phyloP scores from a whole-genome alignment of 2,113 vertebrate species.

The Oreotrochilus melanogaster region DNA sequence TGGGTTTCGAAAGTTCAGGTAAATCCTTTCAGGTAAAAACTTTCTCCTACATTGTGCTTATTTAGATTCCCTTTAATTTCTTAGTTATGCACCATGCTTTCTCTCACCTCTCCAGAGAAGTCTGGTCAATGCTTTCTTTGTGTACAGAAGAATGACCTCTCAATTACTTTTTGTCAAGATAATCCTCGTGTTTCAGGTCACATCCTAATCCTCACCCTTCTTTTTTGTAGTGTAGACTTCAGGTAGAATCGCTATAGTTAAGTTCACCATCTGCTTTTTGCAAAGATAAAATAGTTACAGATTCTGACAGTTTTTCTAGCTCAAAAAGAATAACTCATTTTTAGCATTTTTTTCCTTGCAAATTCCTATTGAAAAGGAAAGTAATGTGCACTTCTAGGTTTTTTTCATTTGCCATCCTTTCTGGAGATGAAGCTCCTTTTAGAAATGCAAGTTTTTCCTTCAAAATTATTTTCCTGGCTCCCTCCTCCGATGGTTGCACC shows the following conservation, averaged over 20 bases:
- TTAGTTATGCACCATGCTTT: neutral
- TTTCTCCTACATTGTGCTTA: neutral
- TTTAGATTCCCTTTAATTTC: neutral
- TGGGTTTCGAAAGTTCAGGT: neutral
- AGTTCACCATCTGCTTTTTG: neutral
- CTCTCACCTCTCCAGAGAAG: neutral
- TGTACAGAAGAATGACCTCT: neutral
- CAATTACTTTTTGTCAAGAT: neutral
- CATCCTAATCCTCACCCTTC: neutral
- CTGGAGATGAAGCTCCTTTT: neutral
- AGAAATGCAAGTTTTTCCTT: neutral
- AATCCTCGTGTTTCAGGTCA: neutral
- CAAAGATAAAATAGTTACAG: neutral
- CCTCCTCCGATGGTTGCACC: rapidly evolving
- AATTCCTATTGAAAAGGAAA: neutral
- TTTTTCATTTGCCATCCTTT: neutral
- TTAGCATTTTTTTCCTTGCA: neutral
- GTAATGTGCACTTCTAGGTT: neutral
- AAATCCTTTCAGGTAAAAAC: neutral
- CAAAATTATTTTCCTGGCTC: neutral
- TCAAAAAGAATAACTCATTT: neutral
- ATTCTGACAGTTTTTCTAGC: neutral
- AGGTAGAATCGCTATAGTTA: neutral
- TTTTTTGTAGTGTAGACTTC: neutral
- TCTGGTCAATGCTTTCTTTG: neutral